A percentile compares a stretch with the other conserved stretches of the same genome.
phyloP scores from a whole-genome alignment of 2,113 vertebrate species.

The Saimiri boliviensis region DNA sequence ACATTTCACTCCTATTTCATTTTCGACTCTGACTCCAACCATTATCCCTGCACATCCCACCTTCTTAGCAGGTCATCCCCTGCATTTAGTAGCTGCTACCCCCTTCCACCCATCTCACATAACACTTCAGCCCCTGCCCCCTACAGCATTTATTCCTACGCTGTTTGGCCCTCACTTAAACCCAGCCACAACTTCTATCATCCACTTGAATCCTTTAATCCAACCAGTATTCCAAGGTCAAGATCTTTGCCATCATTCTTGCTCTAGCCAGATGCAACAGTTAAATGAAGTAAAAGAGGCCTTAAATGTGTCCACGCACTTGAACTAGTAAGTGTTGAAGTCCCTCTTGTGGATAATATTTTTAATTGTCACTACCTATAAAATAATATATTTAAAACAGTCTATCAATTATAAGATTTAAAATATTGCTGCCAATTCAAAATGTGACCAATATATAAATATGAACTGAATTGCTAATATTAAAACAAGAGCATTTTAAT shows the following conservation, averaged over 20 bases:
- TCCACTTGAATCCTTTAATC: slow-evolving; percentile 86
- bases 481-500: background rate
- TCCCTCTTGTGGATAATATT: slow-evolving; percentile 33
- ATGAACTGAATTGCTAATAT: slow-evolving; percentile 6
- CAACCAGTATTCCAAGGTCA: slow-evolving; percentile 88
- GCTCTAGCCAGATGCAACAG: slow-evolving; percentile 78
- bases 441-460: background rate
- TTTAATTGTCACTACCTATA: slow-evolving; percentile 13
- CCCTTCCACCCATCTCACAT: slow-evolving; percentile 86
- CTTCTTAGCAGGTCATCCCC: slow-evolving; percentile 83
- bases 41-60: slow-evolving; percentile 85
- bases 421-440: slow-evolving; percentile 22
- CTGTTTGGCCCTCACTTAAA: slow-evolving; percentile 85
- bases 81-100: slow-evolving; percentile 82
- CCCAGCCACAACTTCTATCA: slow-evolving; percentile 79
- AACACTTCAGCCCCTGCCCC: slow-evolving; percentile 84
- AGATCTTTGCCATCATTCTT: slow-evolving; percentile 84
- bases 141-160: slow-evolving; percentile 84
- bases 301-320: slow-evolving; percentile 79
- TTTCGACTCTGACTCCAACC: slow-evolving; percentile 81
- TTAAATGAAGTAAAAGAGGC: slow-evolving; percentile 77
- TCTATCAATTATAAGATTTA: slow-evolving; percentile 38
- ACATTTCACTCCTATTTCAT: slow-evolving; percentile 86
- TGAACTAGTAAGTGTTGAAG: slow-evolving; percentile 64
- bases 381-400: background rate